These are phyloP conservation scores for Calephelis virginiensis DNA, from an alignment of 1,140 invertebrate species.

Conservation along the genomic window DNA sequence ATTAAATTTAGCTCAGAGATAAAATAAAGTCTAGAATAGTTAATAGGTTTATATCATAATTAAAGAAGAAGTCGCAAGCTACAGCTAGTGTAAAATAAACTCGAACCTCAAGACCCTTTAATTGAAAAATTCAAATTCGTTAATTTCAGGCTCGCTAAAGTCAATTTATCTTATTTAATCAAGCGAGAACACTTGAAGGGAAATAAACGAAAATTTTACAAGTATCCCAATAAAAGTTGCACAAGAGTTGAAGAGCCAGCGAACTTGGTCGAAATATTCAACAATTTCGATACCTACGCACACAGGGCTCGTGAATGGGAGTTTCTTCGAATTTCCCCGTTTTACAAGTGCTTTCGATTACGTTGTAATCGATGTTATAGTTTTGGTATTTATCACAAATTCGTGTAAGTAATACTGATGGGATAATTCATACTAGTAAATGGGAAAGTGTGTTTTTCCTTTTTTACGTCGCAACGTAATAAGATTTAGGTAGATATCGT, in stretches of 20 bases:
- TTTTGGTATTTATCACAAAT: not conserved
- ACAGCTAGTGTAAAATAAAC: not conserved
- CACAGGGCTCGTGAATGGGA: conserved; percentile 28
- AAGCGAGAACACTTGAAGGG: conserved; percentile 63
- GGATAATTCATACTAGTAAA: too few relatives aligned
- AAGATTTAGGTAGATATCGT: too few relatives aligned
- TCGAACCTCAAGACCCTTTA: conserved; percentile 20
- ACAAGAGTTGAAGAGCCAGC: conserved; percentile 51
- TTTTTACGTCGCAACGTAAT: too few relatives aligned
- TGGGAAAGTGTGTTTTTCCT: too few relatives aligned
- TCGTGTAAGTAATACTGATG: too few relatives aligned
- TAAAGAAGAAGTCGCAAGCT: too few relatives aligned
- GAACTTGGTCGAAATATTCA: conserved; percentile 62
- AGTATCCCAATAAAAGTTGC: conserved; percentile 77
- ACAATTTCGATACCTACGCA: conserved; percentile 43
- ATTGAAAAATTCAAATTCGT: conserved; percentile 57
- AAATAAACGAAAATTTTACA: conserved; percentile 72
- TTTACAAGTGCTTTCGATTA: conserved; percentile 8
- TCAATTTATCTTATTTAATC: conserved; percentile 75
- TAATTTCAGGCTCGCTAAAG: conserved; percentile 52
- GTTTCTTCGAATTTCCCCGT: conserved; percentile 28
- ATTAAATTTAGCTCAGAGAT: too few relatives aligned
- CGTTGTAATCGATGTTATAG: not conserved
- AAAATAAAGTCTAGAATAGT: too few relatives aligned
- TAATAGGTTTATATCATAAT: too few relatives aligned